Base-by-base conservation (phyloP, 2,797 vertebrate species). In the Paedocypris micromegethes region DNA sequence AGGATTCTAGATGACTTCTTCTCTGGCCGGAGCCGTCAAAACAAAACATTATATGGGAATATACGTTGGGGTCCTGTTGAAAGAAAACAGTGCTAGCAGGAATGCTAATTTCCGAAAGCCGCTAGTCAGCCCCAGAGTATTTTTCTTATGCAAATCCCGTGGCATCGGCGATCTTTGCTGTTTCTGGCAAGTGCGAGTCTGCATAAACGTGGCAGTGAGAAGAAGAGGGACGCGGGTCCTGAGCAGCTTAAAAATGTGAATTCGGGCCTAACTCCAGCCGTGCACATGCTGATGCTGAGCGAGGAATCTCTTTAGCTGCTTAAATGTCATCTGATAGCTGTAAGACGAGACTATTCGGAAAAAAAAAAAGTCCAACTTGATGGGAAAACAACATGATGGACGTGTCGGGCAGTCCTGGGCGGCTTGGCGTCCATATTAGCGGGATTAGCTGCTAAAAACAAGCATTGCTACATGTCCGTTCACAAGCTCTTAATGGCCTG, bases 21-120 rank as follows among this genome's bases (percentile, higher is more conserved):
- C 64, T 75, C 75, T 67, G 75, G 79, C 65, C 51, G 66, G 61
- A 70, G 68, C 71, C 63, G 61, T 72, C 62, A 41, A 64, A 72
- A 70, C 49, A 72, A 66, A 76, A 77, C n/a, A 78, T 70, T 77
- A 62, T 9, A 70, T 78, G 82, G 72, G 59, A 62, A 77, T 74
- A 50, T 38, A 39, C 2, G 9, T 53, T 69, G 58, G 72, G 54
- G 59, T 58, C 45, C 58, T 57, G 64, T 54, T 53, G 43, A 49
- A 67, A 66, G 65, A 55, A 23, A 58, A 54, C 70, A 66, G 57
- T 64, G 37, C 52, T 65, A 5, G 40, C 53, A 63, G 6, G 41
- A 58, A 47, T 51, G 7, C 48, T 59, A 23, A 67, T 59, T 67
- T 58, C 5, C 43, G 6, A 4, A 5, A 39, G 52, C 40, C 38